These are phyloP conservation scores for Myotis daubentonii DNA, from an alignment of 2,797 vertebrate genomes.

Conservation along the genomic window DNA sequence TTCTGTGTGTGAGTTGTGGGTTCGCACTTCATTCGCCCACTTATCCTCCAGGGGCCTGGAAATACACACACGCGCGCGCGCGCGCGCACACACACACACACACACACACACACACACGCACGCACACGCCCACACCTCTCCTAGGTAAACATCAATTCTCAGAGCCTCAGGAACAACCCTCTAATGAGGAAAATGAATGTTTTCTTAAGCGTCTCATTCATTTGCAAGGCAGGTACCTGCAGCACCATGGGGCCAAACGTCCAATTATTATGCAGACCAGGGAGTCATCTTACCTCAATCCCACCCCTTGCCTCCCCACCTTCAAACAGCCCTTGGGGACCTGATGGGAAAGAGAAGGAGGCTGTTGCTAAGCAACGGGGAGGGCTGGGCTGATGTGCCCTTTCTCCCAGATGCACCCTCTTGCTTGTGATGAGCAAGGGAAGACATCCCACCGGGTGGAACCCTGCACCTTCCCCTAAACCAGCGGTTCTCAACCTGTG, in stretches of 20 bases:
- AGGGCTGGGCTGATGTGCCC: neutral
- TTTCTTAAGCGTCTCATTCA: neutral
- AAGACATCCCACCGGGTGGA: neutral
- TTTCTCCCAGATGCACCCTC: neutral
- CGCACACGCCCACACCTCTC: neutral
- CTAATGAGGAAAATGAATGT: neutral
- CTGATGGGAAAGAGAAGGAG: slow-evolving; percentile 4
- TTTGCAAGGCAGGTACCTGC: neutral
- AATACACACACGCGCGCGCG: neutral
- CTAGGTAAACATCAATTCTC: neutral
- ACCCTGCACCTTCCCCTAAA: neutral
- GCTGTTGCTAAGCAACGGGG: slow-evolving; percentile 40
- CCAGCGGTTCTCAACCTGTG: neutral
- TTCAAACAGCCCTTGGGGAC: neutral
- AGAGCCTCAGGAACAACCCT: neutral
- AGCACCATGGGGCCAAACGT: neutral
- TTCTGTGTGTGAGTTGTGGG: neutral
- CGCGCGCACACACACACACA: no score
- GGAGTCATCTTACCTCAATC: neutral
- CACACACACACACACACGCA: neutral
- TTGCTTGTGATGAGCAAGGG: neutral
- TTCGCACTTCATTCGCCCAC: neutral
- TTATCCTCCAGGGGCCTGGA: neutral
- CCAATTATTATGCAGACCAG: neutral
- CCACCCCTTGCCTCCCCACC: no score